Base-by-base conservation (phyloP, 1,140 invertebrate genomes). In the Plectrocnemia conspersa region DNA sequence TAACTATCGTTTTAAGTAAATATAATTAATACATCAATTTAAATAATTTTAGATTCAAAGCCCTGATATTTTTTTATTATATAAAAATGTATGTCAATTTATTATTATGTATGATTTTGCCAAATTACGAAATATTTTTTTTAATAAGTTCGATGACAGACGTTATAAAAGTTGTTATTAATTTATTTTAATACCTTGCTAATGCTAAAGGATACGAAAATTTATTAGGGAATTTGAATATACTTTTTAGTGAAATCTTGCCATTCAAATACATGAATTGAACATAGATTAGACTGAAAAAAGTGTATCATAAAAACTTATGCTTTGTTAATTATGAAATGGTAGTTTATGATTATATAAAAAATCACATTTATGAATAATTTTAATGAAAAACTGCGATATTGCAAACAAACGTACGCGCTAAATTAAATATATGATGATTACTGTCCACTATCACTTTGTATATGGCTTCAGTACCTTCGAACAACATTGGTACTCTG, bases 291-390 rank as follows among this genome's bases (percentile, higher is more conserved):
- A 61, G 59, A 61, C 59, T 61, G 59, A 61, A 53, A 33, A n/a
- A n/a, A 61, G 54, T 61, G 59, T 61, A 61, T 61, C 52, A 61
- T 61, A 61, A 61, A 61, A 50, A 56, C 22, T 60, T 61, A 61
- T 57, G 59, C 59, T 61, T 61, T 61, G 59, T 61, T 61, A 54
- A 61, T 57, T 53, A 57, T 61, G 50, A 61, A 54, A 57, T 58
- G 29, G 59, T 61, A 61, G 59, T 61, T 54, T 61, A 60, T 60
- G 52, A 52, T 56, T 56, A 56, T 54, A 57, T 52, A 54, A 46
- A 56, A n/a, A 47, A 56, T 60, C 58, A 60, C 58, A 38, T 56
- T 48, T 44, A 29, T 52, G 27, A 42, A 25, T 47, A 36, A 55
- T 47, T 55, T 55, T 45, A 47, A 48, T 44, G 24, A 25, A 45